Conservation (phyloP, 35 echinoderm and acorn worm species). For the Anneissia japonica region DNA sequence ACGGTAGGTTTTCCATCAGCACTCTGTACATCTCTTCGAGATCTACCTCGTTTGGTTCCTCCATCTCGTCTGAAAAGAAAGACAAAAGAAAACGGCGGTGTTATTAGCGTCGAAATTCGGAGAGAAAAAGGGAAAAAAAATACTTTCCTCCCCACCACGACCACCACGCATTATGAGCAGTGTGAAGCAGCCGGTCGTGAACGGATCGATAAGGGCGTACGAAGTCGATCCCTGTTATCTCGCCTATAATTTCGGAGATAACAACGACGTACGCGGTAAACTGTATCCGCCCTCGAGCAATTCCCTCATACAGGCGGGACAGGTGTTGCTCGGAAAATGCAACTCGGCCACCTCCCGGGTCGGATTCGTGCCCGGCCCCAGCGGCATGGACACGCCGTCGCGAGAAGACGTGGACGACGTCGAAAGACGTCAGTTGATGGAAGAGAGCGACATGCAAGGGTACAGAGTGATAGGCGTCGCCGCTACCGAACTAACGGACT, state of each 20-base stretch:
- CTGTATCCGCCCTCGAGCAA: neutral
- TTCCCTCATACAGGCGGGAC: neutral
- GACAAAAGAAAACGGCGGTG: neutral
- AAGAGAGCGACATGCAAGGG: neutral
- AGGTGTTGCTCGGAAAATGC: neutral
- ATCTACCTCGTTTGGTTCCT: neutral
- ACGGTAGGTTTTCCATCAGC: neutral
- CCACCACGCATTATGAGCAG: neutral
- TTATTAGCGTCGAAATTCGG: neutral
- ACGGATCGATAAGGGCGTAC: neutral
- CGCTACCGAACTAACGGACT: neutral
- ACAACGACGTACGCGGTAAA: neutral
- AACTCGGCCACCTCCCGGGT: neutral
- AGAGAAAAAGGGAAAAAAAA: too few relatives aligned
- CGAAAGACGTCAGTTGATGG: neutral
- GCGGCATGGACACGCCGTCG: neutral
- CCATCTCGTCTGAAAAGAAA: neutral
- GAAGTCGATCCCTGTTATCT: neutral
- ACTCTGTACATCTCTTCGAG: neutral
- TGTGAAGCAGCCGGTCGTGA: neutral
- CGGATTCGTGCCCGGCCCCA: neutral
- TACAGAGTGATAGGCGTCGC: neutral
- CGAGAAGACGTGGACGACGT: neutral
- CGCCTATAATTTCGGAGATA: neutral
- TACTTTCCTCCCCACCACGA: too few relatives aligned